Evolutionary conservation across 2,113 vertebrate genomes (phyloP).

Genomic region (Chrysochloris asiatica): DNA sequence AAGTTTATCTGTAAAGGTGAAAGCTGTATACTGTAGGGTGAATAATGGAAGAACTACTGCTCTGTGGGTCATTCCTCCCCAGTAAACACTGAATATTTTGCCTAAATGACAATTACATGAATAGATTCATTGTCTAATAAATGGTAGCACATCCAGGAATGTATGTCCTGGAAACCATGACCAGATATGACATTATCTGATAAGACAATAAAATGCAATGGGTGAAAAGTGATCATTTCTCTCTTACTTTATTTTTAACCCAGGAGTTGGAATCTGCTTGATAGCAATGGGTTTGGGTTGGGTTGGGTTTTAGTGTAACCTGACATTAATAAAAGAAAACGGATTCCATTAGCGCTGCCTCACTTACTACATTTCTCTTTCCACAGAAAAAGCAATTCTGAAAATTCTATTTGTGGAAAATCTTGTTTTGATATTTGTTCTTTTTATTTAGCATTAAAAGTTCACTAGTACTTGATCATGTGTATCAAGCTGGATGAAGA

Average conservation of each 20-base stretch:
- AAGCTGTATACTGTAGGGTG: neutral
- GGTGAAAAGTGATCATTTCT: neutral
- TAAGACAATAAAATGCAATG: neutral
- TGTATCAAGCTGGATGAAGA: neutral
- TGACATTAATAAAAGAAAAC: neutral
- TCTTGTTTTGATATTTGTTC: neutral
- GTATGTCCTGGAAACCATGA: neutral
- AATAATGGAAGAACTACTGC: neutral
- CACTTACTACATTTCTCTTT: neutral
- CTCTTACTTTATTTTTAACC: neutral
- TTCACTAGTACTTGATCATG: neutral
- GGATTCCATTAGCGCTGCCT: neutral
- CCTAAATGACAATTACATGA: conserved; percentile 2
- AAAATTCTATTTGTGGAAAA: neutral
- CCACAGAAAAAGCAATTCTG: neutral
- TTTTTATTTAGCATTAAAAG: neutral
- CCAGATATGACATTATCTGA: neutral
- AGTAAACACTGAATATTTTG: neutral
- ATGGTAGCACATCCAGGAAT: neutral
- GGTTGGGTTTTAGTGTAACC: no score
- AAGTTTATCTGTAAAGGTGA: neutral
- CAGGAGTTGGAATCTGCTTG: no score
- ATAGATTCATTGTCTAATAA: neutral
- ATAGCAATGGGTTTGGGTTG: no score
- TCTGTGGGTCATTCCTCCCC: neutral